Evolutionary conservation across 2,888 invertebrate species (phyloP).

Genomic region (Lepidochrysops patricia): DNA sequence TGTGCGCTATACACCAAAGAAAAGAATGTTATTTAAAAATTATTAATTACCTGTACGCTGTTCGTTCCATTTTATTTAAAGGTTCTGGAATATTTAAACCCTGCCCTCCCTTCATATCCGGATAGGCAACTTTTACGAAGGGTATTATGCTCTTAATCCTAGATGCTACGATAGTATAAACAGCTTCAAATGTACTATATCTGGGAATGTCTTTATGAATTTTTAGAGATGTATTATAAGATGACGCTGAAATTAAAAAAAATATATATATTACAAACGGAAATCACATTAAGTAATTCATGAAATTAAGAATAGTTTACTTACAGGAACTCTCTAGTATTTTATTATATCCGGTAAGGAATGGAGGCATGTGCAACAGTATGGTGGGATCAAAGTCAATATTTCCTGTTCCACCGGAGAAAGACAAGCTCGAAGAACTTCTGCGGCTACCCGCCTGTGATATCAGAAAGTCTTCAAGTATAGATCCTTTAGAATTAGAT

Average conservation of each 20-base stretch:
- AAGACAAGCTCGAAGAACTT: conserved; percentile 40
- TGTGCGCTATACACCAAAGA: no score
- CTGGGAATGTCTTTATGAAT: conserved; percentile 63
- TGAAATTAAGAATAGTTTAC: no score
- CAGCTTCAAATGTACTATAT: conserved; percentile 46
- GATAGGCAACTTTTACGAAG: conserved; percentile 84
- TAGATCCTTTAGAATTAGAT: conserved; percentile 63
- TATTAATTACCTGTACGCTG: conserved; percentile 53
- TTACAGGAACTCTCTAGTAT: conserved; percentile 57
- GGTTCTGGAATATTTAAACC: conserved; percentile 74
- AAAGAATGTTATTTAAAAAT: neutral
- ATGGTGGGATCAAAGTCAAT: conserved; percentile 43
- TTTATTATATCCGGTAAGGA: conserved; percentile 43
- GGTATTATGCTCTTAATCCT: conserved; percentile 77
- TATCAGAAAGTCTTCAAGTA: conserved; percentile 53
- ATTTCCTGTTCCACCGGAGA: conserved; percentile 39
- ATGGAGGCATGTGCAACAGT: conserved; percentile 35
- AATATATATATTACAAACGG: no score
- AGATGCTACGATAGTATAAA: conserved; percentile 73
- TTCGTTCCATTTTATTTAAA: conserved; percentile 69
- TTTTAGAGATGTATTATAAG: conserved; percentile 58
- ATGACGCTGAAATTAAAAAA: conserved; percentile 42
- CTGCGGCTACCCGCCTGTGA: conserved; percentile 38
- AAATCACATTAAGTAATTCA: no score
- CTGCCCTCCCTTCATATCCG: conserved; percentile 79